Conservation (phyloP, 2,113 vertebrate species). For the Sclerurus mexicanus region DNA sequence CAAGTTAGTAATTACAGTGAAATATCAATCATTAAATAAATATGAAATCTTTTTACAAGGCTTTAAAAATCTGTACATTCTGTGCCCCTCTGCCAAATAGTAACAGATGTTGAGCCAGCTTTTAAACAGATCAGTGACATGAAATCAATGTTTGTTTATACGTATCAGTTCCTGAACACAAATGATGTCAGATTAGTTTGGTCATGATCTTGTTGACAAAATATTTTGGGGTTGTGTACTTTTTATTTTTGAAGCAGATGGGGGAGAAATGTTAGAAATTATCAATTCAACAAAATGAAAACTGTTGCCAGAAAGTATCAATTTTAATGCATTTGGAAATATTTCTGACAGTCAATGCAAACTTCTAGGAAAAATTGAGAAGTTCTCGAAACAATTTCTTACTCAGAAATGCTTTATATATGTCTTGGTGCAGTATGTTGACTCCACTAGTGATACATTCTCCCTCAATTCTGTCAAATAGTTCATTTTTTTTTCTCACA, state of each 20-base stretch:
- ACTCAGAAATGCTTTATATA: background rate
- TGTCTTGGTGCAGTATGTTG: background rate
- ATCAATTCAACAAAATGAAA: background rate
- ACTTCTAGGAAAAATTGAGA: background rate
- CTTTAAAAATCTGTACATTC: constrained; percentile 16
- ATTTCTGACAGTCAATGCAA: background rate
- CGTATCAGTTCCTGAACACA: background rate
- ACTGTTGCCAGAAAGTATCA: background rate
- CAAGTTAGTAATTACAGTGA: constrained; percentile 30
- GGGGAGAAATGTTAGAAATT: background rate
- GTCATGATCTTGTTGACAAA: background rate
- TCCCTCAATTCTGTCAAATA: background rate
- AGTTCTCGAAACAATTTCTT: background rate
- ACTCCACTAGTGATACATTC: background rate
- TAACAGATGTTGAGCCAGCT: constrained; percentile 42
- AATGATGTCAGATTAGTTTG: background rate
- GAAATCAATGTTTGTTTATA: background rate
- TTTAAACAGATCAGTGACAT: background rate
- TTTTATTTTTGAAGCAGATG: background rate
- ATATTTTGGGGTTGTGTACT: background rate
- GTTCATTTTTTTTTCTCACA: background rate
- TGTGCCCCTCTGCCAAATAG: background rate
- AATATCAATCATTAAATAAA: constrained; percentile 31
- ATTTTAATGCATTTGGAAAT: background rate
- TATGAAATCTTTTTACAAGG: background rate